Evolutionary conservation across 1,140 invertebrate genomes (phyloP).

Genomic region (Helicorthomorpha holstii): DNA sequence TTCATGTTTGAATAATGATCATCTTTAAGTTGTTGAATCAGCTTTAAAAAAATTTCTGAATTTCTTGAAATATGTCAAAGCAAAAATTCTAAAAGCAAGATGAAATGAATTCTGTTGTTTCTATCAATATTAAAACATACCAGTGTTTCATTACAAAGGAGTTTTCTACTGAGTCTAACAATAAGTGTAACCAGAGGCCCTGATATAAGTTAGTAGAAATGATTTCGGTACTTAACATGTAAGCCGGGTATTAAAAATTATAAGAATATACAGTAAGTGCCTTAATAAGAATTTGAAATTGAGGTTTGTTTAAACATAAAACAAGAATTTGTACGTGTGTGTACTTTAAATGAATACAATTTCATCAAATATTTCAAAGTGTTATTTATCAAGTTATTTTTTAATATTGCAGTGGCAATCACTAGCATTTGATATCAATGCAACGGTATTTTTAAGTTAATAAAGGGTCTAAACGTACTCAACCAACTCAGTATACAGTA

Average conservation of each 20-base stretch:
- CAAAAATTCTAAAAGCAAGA: too few relatives aligned
- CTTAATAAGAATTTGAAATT: too few relatives aligned
- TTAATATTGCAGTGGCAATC: too few relatives aligned
- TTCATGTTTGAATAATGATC: slow-evolving; percentile 55
- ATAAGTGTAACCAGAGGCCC: slow-evolving; percentile 55
- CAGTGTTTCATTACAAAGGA: slow-evolving; percentile 50
- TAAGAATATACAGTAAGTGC: too few relatives aligned
- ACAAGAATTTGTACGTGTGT: too few relatives aligned
- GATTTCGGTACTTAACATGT: slow-evolving; percentile 59
- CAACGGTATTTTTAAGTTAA: background rate
- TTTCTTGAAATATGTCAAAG: slow-evolving; percentile 60
- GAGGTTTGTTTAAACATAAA: too few relatives aligned
- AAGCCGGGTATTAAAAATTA: slow-evolving; percentile 48
- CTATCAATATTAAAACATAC: slow-evolving; percentile 50
- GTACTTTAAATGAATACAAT: too few relatives aligned
- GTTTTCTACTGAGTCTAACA: slow-evolving; percentile 63
- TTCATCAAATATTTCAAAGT: too few relatives aligned
- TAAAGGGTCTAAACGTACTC: background rate
- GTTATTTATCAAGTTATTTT: too few relatives aligned
- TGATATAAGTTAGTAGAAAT: slow-evolving; percentile 63
- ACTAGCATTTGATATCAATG: background rate
- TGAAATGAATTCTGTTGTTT: too few relatives aligned
- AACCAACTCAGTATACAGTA: background rate
- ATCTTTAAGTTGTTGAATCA: slow-evolving; percentile 55
- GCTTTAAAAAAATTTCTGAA: slow-evolving; percentile 68